Conservation (phyloP, 2,888 invertebrate genomes). For the Cepaea hortensis region DNA sequence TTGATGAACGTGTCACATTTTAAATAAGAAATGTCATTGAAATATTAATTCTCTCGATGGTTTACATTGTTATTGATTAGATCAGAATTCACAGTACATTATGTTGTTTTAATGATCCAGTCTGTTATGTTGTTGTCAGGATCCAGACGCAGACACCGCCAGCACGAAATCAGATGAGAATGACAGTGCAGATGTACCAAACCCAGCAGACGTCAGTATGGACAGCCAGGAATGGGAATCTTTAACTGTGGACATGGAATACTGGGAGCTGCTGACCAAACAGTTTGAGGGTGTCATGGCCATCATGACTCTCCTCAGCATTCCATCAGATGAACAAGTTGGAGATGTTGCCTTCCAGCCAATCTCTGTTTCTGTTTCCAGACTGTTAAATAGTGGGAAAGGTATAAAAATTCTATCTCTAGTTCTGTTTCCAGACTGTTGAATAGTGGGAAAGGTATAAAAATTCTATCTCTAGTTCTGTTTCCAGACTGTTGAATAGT, state of each 20-base stretch:
- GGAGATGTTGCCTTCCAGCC: slow-evolving; percentile 50
- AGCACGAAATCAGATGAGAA: slow-evolving; percentile 56
- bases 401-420: slow-evolving; percentile 64
- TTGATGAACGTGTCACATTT: too few relatives aligned
- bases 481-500: slow-evolving; percentile 74
- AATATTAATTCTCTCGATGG: too few relatives aligned
- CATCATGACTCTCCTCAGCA: slow-evolving; percentile 69
- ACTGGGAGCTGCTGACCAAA: slow-evolving; percentile 90
- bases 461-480: slow-evolving; percentile 64
- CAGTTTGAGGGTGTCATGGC: slow-evolving; percentile 92
- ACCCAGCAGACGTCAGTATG: slow-evolving; percentile 24
- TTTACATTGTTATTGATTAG: too few relatives aligned
- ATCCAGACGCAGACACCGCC: slow-evolving; percentile 70
- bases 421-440: slow-evolving; percentile 74
- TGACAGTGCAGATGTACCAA: slow-evolving; percentile 12
- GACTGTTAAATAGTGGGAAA: slow-evolving; percentile 76
- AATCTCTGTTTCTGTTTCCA: slow-evolving; percentile 71
- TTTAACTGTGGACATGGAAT: slow-evolving; percentile 88
- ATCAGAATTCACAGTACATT: too few relatives aligned
- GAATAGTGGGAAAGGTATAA: slow-evolving; percentile 76
- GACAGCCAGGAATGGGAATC: slow-evolving; percentile 84
- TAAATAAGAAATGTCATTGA: too few relatives aligned
- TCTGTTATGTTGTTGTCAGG: slow-evolving; percentile 53
- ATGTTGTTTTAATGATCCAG: too few relatives aligned
- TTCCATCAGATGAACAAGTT: slow-evolving; percentile 47